These are phyloP conservation scores for Paralichthys olivaceus DNA, from an alignment of 2,113 vertebrate genomes.

Conservation along the genomic window DNA sequence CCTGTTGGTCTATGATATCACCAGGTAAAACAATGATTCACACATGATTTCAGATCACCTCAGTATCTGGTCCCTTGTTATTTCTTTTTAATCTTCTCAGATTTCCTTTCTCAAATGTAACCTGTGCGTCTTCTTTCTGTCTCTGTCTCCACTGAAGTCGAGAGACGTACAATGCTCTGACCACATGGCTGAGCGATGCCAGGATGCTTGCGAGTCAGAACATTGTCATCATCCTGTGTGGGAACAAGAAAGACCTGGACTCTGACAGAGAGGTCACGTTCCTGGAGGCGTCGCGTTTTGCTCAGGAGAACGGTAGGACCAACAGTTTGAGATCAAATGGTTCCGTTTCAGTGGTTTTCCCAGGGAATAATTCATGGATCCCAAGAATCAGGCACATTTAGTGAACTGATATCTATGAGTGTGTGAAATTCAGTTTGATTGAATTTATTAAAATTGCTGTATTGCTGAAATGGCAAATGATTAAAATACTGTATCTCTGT, in stretches of 20 bases:
- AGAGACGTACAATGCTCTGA: conserved; percentile 93
- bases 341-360: neutral
- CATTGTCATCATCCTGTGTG: conserved; percentile 93
- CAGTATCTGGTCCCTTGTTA: neutral
- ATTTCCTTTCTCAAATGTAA: neutral
- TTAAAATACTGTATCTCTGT: neutral
- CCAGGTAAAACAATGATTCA: conserved; percentile 81
- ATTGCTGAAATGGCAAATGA: neutral
- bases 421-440: no score
- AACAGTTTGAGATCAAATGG: neutral
- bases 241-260: conserved; percentile 95
- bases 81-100: neutral
- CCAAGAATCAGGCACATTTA: no score
- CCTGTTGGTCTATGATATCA: conserved; percentile 93
- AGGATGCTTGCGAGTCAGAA: conserved; percentile 93
- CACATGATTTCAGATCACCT: neutral
- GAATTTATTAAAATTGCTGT: neutral
- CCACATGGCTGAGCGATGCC: conserved; percentile 92
- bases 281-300: conserved; percentile 92
- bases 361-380: no score
- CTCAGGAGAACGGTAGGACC: conserved; percentile 89
- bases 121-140: neutral
- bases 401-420: no score
- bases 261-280: conserved; percentile 93
- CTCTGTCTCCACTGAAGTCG: conserved; percentile 77